These are phyloP conservation scores for Cryptus viduatorius DNA, from an alignment of 2,888 invertebrate species.

Conservation along the genomic window DNA sequence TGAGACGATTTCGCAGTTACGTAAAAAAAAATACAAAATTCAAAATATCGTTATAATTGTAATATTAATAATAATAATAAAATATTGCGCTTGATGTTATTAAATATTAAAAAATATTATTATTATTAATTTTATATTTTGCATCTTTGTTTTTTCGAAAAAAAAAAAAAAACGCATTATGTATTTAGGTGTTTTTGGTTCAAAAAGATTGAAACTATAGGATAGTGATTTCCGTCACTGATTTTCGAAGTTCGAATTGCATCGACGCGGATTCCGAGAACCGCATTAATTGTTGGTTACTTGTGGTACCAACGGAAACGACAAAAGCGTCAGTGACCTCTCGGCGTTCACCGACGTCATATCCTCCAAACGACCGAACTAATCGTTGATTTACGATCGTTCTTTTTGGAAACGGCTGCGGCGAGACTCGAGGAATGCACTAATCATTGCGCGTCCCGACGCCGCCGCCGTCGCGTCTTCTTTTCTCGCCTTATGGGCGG, in stretches of 20 bases:
- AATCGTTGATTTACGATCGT: constrained; percentile 51
- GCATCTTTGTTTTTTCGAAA: too few relatives aligned
- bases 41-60: too few relatives aligned
- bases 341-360: constrained; percentile 10
- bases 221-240: too few relatives aligned
- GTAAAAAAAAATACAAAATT: too few relatives aligned
- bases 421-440: constrained; percentile 36
- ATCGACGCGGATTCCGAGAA: not conserved
- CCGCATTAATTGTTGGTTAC: not conserved
- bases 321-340: constrained; percentile 3
- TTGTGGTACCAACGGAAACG: not conserved
- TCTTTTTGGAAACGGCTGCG: constrained; percentile 30
- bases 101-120: too few relatives aligned
- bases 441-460: constrained; percentile 9
- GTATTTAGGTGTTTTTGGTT: too few relatives aligned
- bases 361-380: constrained; percentile 13
- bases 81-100: too few relatives aligned
- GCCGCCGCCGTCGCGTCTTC: not conserved
- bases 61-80: too few relatives aligned
- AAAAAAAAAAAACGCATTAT: too few relatives aligned
- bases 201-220: too few relatives aligned
- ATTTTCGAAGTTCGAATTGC: not conserved
- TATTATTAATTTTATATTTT: too few relatives aligned
- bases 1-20: too few relatives aligned
- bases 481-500: constrained; percentile 50